These are phyloP conservation scores for Podarcis cretensis DNA, from an alignment of 2,113 vertebrate species.

Conservation along the genomic window DNA sequence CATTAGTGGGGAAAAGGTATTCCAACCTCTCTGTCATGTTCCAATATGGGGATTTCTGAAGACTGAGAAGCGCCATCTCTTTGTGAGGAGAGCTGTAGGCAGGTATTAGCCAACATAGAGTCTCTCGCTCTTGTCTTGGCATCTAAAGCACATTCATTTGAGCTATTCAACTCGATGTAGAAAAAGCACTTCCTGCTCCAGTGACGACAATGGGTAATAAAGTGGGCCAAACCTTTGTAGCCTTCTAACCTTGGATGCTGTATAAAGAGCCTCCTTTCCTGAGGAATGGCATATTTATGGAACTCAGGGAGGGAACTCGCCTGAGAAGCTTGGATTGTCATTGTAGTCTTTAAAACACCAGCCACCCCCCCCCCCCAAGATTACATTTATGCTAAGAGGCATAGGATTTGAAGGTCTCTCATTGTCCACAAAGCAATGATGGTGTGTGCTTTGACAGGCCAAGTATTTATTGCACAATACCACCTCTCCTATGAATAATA, in stretches of 20 bases:
- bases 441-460: background rate
- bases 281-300: background rate
- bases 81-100: constrained; percentile 23
- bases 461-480: background rate
- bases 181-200: constrained; percentile 50
- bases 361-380: too few species aligned
- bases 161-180: background rate
- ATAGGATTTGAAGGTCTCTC: background rate
- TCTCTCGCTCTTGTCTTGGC: background rate
- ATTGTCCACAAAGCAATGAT: background rate
- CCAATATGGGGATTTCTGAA: constrained; percentile 11
- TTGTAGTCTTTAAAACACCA: background rate
- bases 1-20: background rate
- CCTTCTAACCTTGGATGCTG: constrained; percentile 44
- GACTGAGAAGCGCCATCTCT: background rate
- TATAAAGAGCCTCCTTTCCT: constrained; percentile 41
- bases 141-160: constrained; percentile 22
- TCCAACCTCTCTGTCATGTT: background rate
- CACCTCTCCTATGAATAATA: background rate
- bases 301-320: background rate
- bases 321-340: background rate
- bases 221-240: background rate
- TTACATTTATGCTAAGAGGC: background rate
- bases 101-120: constrained; percentile 28
- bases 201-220: constrained; percentile 34